Evolutionary conservation across 2,888 invertebrate genomes (phyloP).

Genomic region (Cephonodes hylas): DNA sequence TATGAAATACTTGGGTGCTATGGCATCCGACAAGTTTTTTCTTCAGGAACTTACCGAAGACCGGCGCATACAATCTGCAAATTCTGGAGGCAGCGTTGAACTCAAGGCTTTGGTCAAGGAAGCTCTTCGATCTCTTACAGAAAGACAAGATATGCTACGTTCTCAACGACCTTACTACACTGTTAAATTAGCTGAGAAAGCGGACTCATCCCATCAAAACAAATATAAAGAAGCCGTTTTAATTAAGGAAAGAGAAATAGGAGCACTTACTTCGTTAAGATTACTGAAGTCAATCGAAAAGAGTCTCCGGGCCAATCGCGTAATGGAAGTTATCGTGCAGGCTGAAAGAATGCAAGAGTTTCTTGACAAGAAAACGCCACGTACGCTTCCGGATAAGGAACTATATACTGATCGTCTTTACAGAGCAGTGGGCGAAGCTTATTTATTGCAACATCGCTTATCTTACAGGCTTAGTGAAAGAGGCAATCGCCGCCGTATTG

Average conservation of each 20-base stretch:
- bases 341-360: conserved; percentile 74
- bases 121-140: conserved; percentile 58
- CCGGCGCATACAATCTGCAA: conserved; percentile 62
- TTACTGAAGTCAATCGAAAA: conserved; percentile 60
- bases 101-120: conserved; percentile 51
- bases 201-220: conserved; percentile 65
- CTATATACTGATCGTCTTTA: conserved; percentile 66
- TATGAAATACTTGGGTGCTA: conserved; percentile 74
- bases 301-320: conserved; percentile 53
- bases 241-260: conserved; percentile 60
- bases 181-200: conserved; percentile 66
- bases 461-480: conserved; percentile 71
- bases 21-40: conserved; percentile 76
- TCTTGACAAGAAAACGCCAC: conserved; percentile 63
- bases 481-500: conserved; percentile 69
- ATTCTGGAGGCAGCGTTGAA: conserved; percentile 54
- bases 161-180: conserved; percentile 72
- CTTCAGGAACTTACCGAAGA: conserved; percentile 59
- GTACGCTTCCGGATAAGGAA: conserved; percentile 69
- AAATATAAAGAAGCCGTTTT: conserved; percentile 61
- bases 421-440: conserved; percentile 68
- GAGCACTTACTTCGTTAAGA: conserved; percentile 62
- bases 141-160: conserved; percentile 71
- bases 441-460: conserved; percentile 62
- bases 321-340: conserved; percentile 66